Evolutionary conservation across 2,797 vertebrate species (phyloP), one percentile per base, ranked within the genome.

Genomic region (Dipus sagitta): DNA sequence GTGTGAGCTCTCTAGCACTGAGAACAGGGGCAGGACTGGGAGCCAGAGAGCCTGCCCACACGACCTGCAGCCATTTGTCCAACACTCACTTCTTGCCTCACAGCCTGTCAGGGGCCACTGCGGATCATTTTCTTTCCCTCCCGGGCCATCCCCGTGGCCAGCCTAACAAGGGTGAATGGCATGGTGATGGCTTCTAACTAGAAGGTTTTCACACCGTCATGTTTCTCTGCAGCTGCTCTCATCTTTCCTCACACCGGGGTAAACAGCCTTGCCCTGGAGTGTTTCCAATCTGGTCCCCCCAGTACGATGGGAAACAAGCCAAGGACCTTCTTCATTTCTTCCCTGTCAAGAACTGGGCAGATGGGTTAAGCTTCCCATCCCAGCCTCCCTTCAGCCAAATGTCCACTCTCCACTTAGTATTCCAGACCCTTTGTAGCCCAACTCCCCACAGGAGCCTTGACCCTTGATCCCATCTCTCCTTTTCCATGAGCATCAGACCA

Each of bases 101-200:
- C 67, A n/a, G 54, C 72, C 81, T 75, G 85, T 75, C 90, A 76
- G 75, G 52, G 34, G 3, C 42, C 90, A 38, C 80, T 20, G 75
- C 23, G 15, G 3, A 85, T 78, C 91, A 86, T 81, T 77, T 32
- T 10, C 70, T 68, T 86, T 82, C 90, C 77, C 88, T 23, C 74
- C 68, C 1, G 58, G 70, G 95, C 52, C 74, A 21, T 70, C 68
- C 77, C 26, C 4, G 87, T 0, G 2, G 58, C 89, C 20, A 30
- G 28, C 64, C 89, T 17, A 93, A 90, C 91, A 85, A 92, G 81
- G 93, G 87, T 87, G 81, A 96, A 92, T 4, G 3, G 86, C 0
- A 0, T 83, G 42, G 64, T 80, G 71, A 90, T 90, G 70, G 30
- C 91, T 96, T 74, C 89, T 92, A 91, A 95, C 21, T 32, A n/a